Evolutionary conservation across 2,797 vertebrate genomes (phyloP).

Genomic region (Lagocephalus sceleratus): DNA sequence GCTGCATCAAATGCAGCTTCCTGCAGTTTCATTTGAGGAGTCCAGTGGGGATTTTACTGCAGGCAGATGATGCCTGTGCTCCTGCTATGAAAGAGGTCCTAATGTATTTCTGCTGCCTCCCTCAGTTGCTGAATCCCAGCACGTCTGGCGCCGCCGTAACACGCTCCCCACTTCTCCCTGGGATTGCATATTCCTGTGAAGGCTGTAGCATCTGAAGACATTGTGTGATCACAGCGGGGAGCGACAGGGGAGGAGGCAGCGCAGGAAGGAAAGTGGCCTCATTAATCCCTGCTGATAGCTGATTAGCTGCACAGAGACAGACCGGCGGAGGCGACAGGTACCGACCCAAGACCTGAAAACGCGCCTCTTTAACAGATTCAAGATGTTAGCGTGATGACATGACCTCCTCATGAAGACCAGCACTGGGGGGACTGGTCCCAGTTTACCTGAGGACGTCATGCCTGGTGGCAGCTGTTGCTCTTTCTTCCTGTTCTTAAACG

Average conservation of each 20-base stretch:
- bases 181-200: conserved; percentile 21
- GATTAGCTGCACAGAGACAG: conserved; percentile 31
- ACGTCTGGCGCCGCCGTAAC: not conserved
- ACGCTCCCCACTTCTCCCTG: not conserved
- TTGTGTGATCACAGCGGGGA: conserved; percentile 35
- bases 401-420: no score
- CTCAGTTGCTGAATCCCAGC: not conserved
- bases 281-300: conserved; percentile 49
- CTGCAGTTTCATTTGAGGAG: conserved; percentile 25
- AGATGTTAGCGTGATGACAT: no score
- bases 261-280: conserved; percentile 40
- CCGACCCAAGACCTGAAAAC: no score
- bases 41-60: conserved; percentile 43
- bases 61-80: conserved; percentile 23
- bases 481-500: no score
- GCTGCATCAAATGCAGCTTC: conserved; percentile 21
- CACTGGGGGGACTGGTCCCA: no score
- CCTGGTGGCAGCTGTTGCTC: no score
- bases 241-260: conserved; percentile 23
- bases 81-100: conserved; percentile 13
- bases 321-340: no score
- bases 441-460: no score
- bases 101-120: conserved; percentile 20
- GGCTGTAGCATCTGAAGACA: conserved; percentile 13
- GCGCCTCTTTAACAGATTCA: no score